Conservation (phyloP, 2,888 invertebrate species). For the Podabrus alpinus region DNA sequence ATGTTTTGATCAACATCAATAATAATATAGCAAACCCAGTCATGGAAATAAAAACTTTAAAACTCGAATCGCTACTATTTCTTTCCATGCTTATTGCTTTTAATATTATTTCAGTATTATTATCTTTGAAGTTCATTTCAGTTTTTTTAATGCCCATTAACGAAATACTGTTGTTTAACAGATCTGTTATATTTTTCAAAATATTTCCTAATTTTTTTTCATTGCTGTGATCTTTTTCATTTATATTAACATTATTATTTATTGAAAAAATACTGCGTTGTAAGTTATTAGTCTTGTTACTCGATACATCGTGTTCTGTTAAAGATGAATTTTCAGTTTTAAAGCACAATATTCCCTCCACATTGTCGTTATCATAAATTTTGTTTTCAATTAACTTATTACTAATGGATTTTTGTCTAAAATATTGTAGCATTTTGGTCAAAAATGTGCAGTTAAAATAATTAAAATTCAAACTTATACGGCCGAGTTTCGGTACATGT, state of each 20-base stretch:
- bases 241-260: neutral
- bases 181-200: neutral
- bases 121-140: neutral
- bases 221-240: neutral
- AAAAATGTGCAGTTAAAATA: neutral
- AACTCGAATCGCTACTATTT: neutral
- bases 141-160: neutral
- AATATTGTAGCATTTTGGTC: neutral
- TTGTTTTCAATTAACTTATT: neutral
- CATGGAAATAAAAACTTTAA: neutral
- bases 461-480: neutral
- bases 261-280: neutral
- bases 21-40: neutral
- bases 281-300: neutral
- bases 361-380: neutral
- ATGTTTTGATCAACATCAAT: neutral
- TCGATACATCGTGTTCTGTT: neutral
- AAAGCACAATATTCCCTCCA: neutral
- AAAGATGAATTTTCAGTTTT: neutral
- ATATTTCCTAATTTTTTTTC: neutral
- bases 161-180: neutral
- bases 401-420: neutral
- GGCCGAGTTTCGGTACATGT: rapidly evolving
- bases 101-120: too few relatives aligned
- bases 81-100: neutral